Evolutionary conservation across 2,113 vertebrate species (phyloP), one percentile per base, ranked within the genome.

Genomic region (Eulacestoma nigropectus): DNA sequence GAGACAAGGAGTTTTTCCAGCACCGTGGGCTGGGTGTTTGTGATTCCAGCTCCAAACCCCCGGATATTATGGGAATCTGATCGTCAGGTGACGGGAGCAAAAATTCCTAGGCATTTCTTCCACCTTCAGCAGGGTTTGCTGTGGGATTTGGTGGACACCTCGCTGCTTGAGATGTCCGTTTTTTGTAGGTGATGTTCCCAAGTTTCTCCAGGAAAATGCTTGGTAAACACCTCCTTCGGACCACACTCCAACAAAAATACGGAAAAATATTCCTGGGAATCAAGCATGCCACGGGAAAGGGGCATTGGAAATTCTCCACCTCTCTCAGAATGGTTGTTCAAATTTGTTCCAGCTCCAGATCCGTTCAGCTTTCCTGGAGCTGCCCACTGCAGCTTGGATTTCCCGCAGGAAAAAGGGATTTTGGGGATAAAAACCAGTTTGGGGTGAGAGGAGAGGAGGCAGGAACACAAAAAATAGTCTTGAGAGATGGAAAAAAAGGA

Each of bases 221-320:
- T 2, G 10, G 8, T 29, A 22, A 50, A 37, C 32, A 42, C 46
- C 65, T 60, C 8, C 64, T 39, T 25, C 3, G 35, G 42, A 21
- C 11, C 25, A 19, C 16, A 1, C 35, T 14, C 35, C 0, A 3
- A 9, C 7, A 42, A 59, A 76, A 76, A 59, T 9, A 35, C 10
- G 53, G 46, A 4, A 37, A 52, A 52, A 37, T 27, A 35, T 60
- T 77, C 62, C 52, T 22, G 44, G 52, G 37, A 59, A 17, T 59
- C 16, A 3, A 32, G 42, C 35, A 35, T 0, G 1, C 12, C 5
- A 1, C 42, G 10, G 62, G 42, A 26, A 52, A 44, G 4, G 17
- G 52, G 53, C 0, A 5, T 27, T 86, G 84, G 63, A 15, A 37
- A 37, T 37, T 37, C 53, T 50, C 13, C 83, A 59, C 44, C 60